Evolutionary conservation across 2,888 invertebrate species (phyloP).

Genomic region (Steinernema hermaphroditum): DNA sequence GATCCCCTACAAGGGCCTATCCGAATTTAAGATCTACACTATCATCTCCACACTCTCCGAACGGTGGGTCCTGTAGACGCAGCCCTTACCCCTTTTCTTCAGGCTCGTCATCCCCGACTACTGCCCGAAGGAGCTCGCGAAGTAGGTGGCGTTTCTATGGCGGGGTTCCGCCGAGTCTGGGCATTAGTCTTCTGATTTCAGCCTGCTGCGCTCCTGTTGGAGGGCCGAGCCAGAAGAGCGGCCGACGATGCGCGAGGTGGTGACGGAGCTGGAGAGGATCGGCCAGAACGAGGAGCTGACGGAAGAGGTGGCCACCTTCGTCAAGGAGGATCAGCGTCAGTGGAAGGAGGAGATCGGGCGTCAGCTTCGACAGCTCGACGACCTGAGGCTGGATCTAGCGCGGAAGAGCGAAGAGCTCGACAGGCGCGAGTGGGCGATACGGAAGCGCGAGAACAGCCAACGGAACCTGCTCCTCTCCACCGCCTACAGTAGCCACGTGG

Average conservation of each 20-base stretch:
- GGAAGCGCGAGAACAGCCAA: slow-evolving; percentile 45
- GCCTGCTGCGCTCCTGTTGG: slow-evolving; percentile 56
- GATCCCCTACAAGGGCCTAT: slow-evolving; percentile 52
- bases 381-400: slow-evolving; percentile 49
- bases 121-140: slow-evolving; percentile 51
- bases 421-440: slow-evolving; percentile 49
- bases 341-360: slow-evolving; percentile 55
- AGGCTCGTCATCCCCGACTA: slow-evolving; percentile 54
- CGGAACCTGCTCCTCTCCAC: slow-evolving; percentile 41
- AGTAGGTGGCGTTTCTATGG: slow-evolving; percentile 42
- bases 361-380: slow-evolving; percentile 51
- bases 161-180: too few relatives aligned
- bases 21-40: slow-evolving; percentile 59
- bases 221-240: slow-evolving; percentile 53
- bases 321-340: slow-evolving; percentile 48
- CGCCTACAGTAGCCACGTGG: slow-evolving; percentile 44
- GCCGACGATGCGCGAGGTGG: slow-evolving; percentile 44
- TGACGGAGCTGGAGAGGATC: slow-evolving; percentile 39
- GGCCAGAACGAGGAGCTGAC: slow-evolving; percentile 42
- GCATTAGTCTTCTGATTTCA: slow-evolving; percentile 34
- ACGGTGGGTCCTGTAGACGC: too few relatives aligned
- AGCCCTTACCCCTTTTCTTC: neutral
- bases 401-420: slow-evolving; percentile 52
- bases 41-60: slow-evolving; percentile 41
- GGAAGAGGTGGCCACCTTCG: slow-evolving; percentile 51